Base-by-base conservation (phyloP, 2,113 vertebrate genomes). In the Lamprologus tigripictilis region DNA sequence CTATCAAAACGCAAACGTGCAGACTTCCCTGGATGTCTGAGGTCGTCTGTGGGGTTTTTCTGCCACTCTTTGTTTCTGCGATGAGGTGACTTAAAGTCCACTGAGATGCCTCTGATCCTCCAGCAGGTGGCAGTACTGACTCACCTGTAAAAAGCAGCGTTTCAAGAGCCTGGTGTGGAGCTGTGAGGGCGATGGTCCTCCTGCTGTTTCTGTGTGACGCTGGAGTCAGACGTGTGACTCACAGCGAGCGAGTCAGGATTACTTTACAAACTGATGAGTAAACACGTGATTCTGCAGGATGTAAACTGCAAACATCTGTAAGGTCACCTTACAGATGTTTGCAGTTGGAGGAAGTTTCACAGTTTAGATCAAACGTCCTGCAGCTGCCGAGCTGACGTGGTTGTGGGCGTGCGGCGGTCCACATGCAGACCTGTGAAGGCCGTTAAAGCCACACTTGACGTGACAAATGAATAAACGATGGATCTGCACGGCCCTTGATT, bases 121-220 rank as follows among this genome's bases (percentile, higher is more conserved):
- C 49, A 81, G 35, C 54, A 81, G 80, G 55, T 81, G 80, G 80
- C 54, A 81, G 35, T 2, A 19, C 42, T 12, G 71, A 49, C 16
- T 76, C 42, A 47, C 37, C 8, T 26, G 37, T 42, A 6, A 71
- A 42, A 71, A 71, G 66, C 10, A 0, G 8, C 14, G 9, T 42
- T 73, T 71, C 21, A 73, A 16, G 37, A 14, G 12, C 35, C 8
- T 71, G 0, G 3, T 9, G 37, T 17, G 5, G 1, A 10, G 19
- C n/a, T 53, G 49, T 0, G 11, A 19, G 14, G 40, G 21, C 6
- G n/a, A 23, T 10, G 0, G 33, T 37, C 78, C 31, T 80, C 0
- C 51, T 55, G 31, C 31, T 21, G 49, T 42, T 57, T 1, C 31
- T 14, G 6, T 55, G 16, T 80, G 11, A 40, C 23, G 16, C 31